Conservation (phyloP, 2,113 vertebrate genomes). For the Scolopax mira region DNA sequence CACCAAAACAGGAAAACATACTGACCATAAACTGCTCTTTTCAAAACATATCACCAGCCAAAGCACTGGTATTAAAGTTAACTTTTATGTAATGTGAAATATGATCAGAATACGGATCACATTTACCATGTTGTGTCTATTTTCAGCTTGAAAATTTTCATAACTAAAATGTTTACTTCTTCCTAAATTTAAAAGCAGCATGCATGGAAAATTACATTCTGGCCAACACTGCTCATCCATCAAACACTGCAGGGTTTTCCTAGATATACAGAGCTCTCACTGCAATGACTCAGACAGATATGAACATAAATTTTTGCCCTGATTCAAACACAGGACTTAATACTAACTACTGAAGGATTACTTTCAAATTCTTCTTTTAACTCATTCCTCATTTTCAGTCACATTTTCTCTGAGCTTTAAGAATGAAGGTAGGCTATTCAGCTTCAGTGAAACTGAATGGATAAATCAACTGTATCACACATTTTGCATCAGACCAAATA, state of each 20-base stretch:
- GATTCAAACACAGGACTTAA: background rate
- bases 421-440: background rate
- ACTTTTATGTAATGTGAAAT: background rate
- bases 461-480: conserved; percentile 27
- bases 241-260: background rate
- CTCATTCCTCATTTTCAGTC: background rate
- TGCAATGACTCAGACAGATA: background rate
- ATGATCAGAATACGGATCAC: background rate
- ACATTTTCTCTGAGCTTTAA: background rate
- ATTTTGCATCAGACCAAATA: conserved; percentile 31
- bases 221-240: background rate
- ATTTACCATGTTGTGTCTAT: background rate
- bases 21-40: background rate
- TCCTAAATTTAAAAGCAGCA: background rate
- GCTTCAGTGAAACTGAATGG: background rate
- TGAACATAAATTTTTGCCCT: background rate
- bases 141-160: background rate
- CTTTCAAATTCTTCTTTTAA: background rate
- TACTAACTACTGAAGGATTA: background rate
- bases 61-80: background rate
- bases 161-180: background rate
- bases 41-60: background rate
- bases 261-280: background rate
- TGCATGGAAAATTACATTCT: background rate
- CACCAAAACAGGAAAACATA: background rate